Evolutionary conservation across 2,797 vertebrate species (phyloP), one percentile per base, ranked within the genome.

Genomic region (Argyrosomus regius): DNA sequence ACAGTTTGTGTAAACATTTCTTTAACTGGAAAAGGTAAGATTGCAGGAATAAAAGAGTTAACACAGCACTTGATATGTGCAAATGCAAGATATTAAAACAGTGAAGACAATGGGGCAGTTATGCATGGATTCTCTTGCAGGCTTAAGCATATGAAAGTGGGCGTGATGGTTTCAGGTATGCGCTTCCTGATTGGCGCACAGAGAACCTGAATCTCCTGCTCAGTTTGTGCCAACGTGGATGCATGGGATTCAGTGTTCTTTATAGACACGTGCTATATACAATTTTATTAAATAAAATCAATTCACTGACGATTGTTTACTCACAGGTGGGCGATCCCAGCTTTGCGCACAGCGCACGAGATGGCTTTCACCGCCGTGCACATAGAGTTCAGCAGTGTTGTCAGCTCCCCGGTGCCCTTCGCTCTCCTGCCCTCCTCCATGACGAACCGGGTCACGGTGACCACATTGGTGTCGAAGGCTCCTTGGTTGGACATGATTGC

Each of bases 311-410:
- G 1, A 0, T 2, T 1, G 22, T 45, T 49, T 75, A 98, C 98
- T 99, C 93, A 99, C 98, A 99, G 95, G 81, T 99, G 95, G 12
- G 97, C 98, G 80, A 99, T 96, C 28, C 98, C 98, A 3, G 97
- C 98, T 89, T 99, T 99, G 67, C 98, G 96, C 91, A 98, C 98
- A 0, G 97, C 97, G 0, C 96, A 96, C 43, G 98, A 98, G 84
- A 98, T 99, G 80, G 97, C 97, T 86, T 99, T 98, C 82, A 99
- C 87, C 24, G 97, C 97, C 0, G 98, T 97, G 94, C 97, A 96
- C 69, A 99, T 83, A 0, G 97, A 92, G 88, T 97, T 98, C 11
- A 99, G 96, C 75, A 99, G 96, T 60, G 96, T 97, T 6, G 97
- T 99, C 87, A 99, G 87, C 93, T 98, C 97, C 3, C 98, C 98